Conservation (phyloP, 2,797 vertebrate species). For the Acanthurus lineatus region DNA sequence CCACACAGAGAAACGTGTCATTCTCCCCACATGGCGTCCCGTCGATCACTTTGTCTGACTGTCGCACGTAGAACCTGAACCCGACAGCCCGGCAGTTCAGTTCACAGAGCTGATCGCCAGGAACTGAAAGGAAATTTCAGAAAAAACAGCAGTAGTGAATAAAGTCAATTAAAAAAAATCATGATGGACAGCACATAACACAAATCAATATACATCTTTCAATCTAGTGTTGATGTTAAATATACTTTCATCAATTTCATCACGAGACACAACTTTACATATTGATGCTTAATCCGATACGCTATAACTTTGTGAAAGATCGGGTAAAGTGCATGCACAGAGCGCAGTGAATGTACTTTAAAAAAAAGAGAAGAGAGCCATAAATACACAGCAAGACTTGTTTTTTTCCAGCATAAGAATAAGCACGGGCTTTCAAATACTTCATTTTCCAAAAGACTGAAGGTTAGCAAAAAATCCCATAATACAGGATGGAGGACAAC, state of each 20-base stretch:
- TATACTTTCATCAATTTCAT: background rate
- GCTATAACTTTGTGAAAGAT: background rate
- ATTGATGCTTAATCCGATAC: background rate
- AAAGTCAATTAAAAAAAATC: too few relatives aligned
- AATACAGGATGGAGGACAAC: background rate
- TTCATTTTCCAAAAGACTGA: too few relatives aligned
- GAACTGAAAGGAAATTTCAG: constrained; percentile 80
- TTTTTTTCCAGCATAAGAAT: background rate
- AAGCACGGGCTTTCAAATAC: too few relatives aligned
- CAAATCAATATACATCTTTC: too few relatives aligned
- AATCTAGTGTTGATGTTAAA: too few relatives aligned
- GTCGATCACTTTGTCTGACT: constrained; percentile 91
- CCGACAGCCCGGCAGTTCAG: constrained; percentile 94
- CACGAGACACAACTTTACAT: background rate
- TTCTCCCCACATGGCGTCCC: constrained; percentile 94
- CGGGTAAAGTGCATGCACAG: background rate
- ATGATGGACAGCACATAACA: too few relatives aligned
- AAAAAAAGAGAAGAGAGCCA: background rate
- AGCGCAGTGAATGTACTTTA: background rate
- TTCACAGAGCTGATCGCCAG: constrained; percentile 90
- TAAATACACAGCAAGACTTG: background rate
- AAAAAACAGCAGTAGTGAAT: too few relatives aligned
- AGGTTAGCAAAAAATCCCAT: background rate
- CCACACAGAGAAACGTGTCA: constrained; percentile 89
- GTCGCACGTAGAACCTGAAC: constrained; percentile 95